Base-by-base conservation (phyloP, 2,113 vertebrate species). In the human (Homo sapiens) region DNA sequence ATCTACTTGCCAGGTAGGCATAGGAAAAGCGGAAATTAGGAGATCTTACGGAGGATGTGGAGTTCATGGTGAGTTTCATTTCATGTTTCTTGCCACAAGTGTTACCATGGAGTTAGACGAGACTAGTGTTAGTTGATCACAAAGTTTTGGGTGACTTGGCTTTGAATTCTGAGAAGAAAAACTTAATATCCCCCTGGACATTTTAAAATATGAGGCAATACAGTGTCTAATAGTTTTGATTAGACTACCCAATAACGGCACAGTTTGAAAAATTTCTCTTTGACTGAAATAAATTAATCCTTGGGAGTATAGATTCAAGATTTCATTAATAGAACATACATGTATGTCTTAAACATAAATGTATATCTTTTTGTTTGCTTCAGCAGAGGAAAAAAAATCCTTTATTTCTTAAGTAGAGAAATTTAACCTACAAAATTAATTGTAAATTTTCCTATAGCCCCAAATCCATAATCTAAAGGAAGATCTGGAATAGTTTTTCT, bases 1-100 rank as follows among this genome's bases (percentile, higher is more conserved):
- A 48, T 57, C 82, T 27, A 9, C 18, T 40, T 45, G 32, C 50
- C 20, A 50, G 50, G 12, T 23, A 70, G 32, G 9, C 64, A 25
- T 70, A 76, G 32, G 55, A 66, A 73, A 97, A 84, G 76, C 52
- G 48, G 96, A 96, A 94, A 93, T 50, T 20, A 14, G n/a, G 43
- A 66, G 55, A 16, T 45, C 45, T 92, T 30, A 3, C 9, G 20
- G 92, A 3, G 75, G 32, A 70, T 76, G 43, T 87, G 50, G 61
- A 12, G 8, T 83, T 95, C 38, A 14, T 16, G 25, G 35, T 25
- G 9, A 75, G 61, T 93, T 97, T 97, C 87, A 96, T 57, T 96
- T 97, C 90, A 12, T 57, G 27, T 72, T 95, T 96, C 86, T 73
- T 84, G 18, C 32, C 35, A 32, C 35, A 38, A 0, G 3, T 76